phyloP scores from a whole-genome alignment of 2,113 vertebrate species.

The Ifrita kowaldi region DNA sequence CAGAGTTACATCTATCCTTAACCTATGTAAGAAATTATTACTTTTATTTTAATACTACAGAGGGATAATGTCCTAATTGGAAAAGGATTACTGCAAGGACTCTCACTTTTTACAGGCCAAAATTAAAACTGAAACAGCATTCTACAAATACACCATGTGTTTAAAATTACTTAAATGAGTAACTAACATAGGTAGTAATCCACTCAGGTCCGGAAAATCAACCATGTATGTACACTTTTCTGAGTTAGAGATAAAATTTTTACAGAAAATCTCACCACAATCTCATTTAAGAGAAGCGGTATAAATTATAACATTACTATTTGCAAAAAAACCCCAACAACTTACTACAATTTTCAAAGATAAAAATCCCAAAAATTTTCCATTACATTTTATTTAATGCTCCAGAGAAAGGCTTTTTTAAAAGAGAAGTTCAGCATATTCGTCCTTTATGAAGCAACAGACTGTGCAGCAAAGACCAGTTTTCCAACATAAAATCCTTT shows the following conservation, averaged over 20 bases:
- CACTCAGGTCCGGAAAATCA: not conserved
- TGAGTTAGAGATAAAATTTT: not conserved
- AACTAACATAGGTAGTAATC: not conserved
- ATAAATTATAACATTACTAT: not conserved
- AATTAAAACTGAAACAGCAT: not conserved
- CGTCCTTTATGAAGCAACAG: not conserved
- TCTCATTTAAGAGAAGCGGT: not conserved
- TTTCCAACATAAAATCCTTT: not conserved
- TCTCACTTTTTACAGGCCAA: not conserved
- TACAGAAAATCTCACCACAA: not conserved
- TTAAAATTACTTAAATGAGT: not conserved
- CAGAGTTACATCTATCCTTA: not conserved
- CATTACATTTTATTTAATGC: not conserved
- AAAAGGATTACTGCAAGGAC: not conserved
- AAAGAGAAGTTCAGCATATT: not conserved
- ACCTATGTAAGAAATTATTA: not conserved
- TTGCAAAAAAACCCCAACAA: not conserved
- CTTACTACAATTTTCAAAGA: not conserved
- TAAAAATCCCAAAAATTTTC: not conserved
- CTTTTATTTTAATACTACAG: not conserved
- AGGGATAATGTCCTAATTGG: not conserved
- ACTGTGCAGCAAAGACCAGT: not conserved
- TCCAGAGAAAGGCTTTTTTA: fast-evolving
- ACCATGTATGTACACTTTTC: not conserved
- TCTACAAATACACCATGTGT: not conserved